phyloP scores from a whole-genome alignment of 2,888 invertebrate species.

The Bellardia bayeri region DNA sequence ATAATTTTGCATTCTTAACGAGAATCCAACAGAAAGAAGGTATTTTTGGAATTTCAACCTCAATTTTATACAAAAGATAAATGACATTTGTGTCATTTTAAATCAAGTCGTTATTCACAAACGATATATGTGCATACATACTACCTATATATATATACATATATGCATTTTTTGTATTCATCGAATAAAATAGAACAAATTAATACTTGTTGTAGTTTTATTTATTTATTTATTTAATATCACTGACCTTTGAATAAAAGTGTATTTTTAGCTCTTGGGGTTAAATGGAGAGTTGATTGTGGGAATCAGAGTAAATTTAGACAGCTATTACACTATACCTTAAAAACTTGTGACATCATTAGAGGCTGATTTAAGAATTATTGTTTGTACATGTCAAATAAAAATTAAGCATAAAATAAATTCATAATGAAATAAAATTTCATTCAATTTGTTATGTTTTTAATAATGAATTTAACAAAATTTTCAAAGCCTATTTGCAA shows the following conservation, averaged over 20 bases:
- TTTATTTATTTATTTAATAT: constrained; percentile 40
- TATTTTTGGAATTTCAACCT: constrained; percentile 63
- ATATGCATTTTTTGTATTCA: background rate
- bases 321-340: too few species aligned
- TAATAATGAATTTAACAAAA: too few species aligned
- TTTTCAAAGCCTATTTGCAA: too few species aligned
- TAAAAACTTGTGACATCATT: too few species aligned
- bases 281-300: background rate
- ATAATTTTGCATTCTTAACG: constrained; percentile 49
- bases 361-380: too few species aligned
- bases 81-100: constrained; percentile 53
- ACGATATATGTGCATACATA: constrained; percentile 31
- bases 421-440: too few species aligned
- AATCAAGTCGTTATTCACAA: constrained; percentile 59
- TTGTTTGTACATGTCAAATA: too few species aligned
- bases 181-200: constrained; percentile 38
- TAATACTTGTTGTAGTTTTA: constrained; percentile 3
- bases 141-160: background rate
- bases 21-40: constrained; percentile 40
- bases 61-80: constrained; percentile 38
- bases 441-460: too few species aligned
- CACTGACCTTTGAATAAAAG: constrained; percentile 36
- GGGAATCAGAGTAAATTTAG: too few species aligned
- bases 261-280: constrained; percentile 9
- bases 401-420: too few species aligned